A percentile compares a stretch with the other conserved stretches of the same genome.
Conservation (phyloP, 2,888 invertebrate species). For the Harmothoe impar region DNA sequence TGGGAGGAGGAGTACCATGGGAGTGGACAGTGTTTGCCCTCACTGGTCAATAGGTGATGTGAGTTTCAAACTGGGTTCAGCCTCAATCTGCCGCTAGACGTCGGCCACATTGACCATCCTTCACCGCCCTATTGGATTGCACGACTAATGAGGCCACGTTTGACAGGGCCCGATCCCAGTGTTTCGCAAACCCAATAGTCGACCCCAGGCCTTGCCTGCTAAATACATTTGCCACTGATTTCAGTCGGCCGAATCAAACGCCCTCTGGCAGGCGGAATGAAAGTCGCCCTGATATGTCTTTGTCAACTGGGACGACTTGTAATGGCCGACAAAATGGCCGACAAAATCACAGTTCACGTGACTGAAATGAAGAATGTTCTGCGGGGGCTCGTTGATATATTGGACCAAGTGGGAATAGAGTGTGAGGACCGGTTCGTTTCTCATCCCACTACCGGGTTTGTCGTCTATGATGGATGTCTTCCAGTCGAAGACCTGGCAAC, state of each 20-base stretch:
- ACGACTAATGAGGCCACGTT: conserved; percentile 57
- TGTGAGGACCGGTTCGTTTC: background rate
- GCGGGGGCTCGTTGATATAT: background rate
- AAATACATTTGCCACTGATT: conserved; percentile 56
- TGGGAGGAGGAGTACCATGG: background rate
- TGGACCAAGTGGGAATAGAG: conserved; percentile 2
- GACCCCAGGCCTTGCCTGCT: background rate
- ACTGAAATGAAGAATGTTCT: conserved; percentile 10
- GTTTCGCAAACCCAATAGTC: conserved; percentile 58
- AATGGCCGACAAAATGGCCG: conserved; percentile 33
- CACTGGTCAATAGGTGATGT: conserved; percentile 51
- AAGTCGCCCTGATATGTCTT: conserved; percentile 33
- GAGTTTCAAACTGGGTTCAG: conserved; percentile 39
- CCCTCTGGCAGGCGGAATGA: background rate
- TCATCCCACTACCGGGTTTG: background rate
- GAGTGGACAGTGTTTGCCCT: background rate
- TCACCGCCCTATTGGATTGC: conserved; percentile 56
- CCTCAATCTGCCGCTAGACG: conserved; percentile 50
- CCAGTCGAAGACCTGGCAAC: background rate
- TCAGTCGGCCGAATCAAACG: conserved; percentile 27
- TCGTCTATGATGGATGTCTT: background rate
- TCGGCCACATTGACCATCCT: conserved; percentile 31
- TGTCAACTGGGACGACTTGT: conserved; percentile 11
- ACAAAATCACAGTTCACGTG: conserved; percentile 37
- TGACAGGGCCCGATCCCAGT: conserved; percentile 55